A percentile compares a stretch with the other conserved stretches of the same genome.
Conservation (phyloP, 2,797 vertebrate species). For the Premnoplex brunnescens region DNA sequence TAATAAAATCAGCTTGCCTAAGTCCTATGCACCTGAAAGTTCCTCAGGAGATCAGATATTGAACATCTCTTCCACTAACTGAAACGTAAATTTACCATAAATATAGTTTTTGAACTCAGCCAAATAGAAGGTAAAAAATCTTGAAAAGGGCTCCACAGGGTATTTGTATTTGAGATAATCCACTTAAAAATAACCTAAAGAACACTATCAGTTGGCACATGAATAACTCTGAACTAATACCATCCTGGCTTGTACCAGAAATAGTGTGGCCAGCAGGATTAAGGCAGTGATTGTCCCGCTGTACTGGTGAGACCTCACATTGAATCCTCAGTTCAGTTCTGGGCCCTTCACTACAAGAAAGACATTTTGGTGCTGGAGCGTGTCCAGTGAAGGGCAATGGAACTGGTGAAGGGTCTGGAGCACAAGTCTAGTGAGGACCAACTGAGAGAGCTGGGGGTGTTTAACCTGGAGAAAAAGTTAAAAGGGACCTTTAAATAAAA, state of each 20-base stretch:
- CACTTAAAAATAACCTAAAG: not conserved
- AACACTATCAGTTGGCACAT: not conserved
- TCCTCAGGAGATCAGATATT: not conserved
- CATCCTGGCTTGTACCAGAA: not conserved
- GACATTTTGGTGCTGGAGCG: not conserved
- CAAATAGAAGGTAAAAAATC: not conserved
- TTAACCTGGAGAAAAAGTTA: not conserved
- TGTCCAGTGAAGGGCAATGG: not conserved
- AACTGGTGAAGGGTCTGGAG: not conserved
- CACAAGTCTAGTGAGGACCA: not conserved
- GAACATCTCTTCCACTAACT: not conserved
- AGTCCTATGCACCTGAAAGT: not conserved
- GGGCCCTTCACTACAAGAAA: not conserved
- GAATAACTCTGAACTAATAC: not conserved
- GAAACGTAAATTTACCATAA: not conserved
- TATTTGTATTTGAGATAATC: not conserved
- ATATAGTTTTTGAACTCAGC: not conserved
- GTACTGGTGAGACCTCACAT: not conserved
- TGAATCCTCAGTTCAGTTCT: not conserved
- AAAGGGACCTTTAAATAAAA: not conserved
- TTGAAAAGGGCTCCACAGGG: not conserved
- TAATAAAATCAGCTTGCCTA: not conserved
- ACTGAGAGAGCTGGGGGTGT: not conserved
- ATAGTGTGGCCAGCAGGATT: not conserved
- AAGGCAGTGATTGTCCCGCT: not conserved